Percentiles rank a stretch among this genome's conserved stretches.
These are phyloP conservation scores for Antheraea pernyi DNA, from an alignment of 1,140 invertebrate species.

Conservation along the genomic window DNA sequence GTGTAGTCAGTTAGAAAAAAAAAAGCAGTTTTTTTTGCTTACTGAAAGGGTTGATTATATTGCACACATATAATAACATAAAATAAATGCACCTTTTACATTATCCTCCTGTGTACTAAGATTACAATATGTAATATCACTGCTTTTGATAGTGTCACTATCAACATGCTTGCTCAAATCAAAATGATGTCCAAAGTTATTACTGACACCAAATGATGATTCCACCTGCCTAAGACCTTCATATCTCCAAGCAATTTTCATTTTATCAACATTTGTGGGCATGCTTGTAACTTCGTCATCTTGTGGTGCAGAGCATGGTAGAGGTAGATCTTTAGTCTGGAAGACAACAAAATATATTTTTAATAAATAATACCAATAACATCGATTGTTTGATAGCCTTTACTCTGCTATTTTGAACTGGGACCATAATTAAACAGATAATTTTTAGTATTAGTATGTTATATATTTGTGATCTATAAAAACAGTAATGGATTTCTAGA, in stretches of 20 bases:
- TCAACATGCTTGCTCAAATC: conserved; percentile 88
- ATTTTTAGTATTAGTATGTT: too few species aligned
- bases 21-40: too few species aligned
- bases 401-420: too few species aligned
- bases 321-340: conserved; percentile 70
- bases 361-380: too few species aligned
- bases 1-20: too few species aligned
- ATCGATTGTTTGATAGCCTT: too few species aligned
- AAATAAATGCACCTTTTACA: conserved; percentile 34
- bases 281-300: conserved; percentile 40
- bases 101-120: neutral
- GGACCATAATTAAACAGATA: too few species aligned
- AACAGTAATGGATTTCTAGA: too few species aligned
- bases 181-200: conserved; percentile 87
- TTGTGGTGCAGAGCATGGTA: conserved; percentile 47
- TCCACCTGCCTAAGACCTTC: conserved; percentile 85
- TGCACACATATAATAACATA: neutral
- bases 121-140: conserved; percentile 74
- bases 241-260: conserved; percentile 94
- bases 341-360: conserved; percentile 1
- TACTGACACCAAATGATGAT: conserved; percentile 72
- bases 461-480: too few species aligned
- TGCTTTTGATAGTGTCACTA: conserved; percentile 77
- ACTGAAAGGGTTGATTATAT: too few species aligned
- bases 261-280: conserved; percentile 70